phyloP scores from a whole-genome alignment of 2,888 invertebrate species.

The Amphipyra berbera region DNA sequence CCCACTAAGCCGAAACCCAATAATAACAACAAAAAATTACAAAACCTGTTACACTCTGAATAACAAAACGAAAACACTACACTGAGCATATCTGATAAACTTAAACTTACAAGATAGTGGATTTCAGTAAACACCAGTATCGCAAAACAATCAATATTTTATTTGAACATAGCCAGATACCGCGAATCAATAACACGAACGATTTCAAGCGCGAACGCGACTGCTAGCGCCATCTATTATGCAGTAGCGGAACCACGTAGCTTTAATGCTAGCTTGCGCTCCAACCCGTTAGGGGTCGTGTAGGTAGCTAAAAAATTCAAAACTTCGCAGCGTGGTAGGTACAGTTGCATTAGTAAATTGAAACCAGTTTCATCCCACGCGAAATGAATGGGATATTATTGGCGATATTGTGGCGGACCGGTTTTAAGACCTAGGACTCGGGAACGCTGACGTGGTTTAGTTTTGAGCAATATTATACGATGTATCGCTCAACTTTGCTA shows the following conservation, averaged over 20 bases:
- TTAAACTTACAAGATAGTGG: constrained; percentile 69
- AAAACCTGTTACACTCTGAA: constrained; percentile 25
- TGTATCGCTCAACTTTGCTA: constrained; percentile 23
- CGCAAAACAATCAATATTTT: constrained; percentile 77
- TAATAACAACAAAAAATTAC: constrained; percentile 16
- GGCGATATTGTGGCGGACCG: constrained; percentile 50
- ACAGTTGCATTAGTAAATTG: constrained; percentile 53
- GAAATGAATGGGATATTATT: constrained; percentile 51
- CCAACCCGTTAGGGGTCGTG: constrained; percentile 34
- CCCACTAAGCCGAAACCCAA: constrained; percentile 5
- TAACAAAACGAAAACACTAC: constrained; percentile 54
- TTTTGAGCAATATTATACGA: constrained; percentile 10
- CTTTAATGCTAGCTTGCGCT: constrained; percentile 16
- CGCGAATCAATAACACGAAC: constrained; percentile 70
- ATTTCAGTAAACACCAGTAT: constrained; percentile 70
- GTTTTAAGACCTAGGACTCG: constrained; percentile 45
- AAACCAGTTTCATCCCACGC: constrained; percentile 60
- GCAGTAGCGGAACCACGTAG: constrained; percentile 71
- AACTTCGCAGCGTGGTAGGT: constrained; percentile 15
- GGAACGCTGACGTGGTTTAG: constrained; percentile 16
- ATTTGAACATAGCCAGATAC: constrained; percentile 71
- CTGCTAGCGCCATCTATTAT: constrained; percentile 76
- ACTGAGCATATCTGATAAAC: constrained; percentile 53
- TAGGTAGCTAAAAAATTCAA: constrained; percentile 34
- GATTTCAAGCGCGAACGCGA: constrained; percentile 28